Percentiles rank a stretch among this genome's conserved stretches.
Evolutionary conservation across 2,797 vertebrate genomes (phyloP).

Genomic region (Anableps anableps): DNA sequence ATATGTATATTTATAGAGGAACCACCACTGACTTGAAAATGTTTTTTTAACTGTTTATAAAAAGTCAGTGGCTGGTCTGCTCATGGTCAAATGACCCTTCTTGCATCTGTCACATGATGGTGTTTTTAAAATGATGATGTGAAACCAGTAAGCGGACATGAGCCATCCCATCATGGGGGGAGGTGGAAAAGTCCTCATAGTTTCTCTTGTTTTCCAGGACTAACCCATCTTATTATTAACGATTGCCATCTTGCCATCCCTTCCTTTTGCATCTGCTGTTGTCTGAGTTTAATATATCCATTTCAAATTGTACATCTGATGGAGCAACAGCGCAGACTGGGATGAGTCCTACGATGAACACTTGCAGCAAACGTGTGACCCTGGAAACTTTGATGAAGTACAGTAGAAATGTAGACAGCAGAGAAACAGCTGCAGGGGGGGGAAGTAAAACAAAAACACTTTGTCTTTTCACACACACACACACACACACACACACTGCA

Average conservation of each 20-base stretch:
- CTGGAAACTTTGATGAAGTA: slow-evolving; percentile 27
- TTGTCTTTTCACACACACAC: not conserved
- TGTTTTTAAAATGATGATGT: slow-evolving; percentile 4
- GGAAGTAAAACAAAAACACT: slow-evolving; percentile 46
- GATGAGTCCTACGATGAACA: slow-evolving; percentile 35
- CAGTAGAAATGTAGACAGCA: slow-evolving; percentile 8
- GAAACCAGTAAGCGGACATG: slow-evolving; percentile 10
- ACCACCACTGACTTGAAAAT: not conserved
- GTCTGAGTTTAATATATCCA: slow-evolving; percentile 1
- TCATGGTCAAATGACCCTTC: slow-evolving; percentile 8
- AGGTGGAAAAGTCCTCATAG: not conserved
- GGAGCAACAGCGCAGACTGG: not conserved
- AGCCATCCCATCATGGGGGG: slow-evolving; percentile 1
- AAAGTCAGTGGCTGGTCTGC: slow-evolving; percentile 22
- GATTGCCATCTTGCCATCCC: not conserved
- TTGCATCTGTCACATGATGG: not conserved
- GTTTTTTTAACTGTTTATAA: not conserved
- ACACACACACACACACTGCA: not conserved
- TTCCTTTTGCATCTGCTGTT: not conserved
- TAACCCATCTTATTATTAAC: no score
- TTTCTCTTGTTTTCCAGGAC: not conserved
- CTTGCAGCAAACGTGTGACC: slow-evolving; percentile 30
- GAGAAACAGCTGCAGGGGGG: slow-evolving; percentile 20
- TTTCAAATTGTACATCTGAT: slow-evolving; percentile 3
- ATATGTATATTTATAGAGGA: not conserved